These are phyloP conservation scores for Alsophila aescularia DNA, from an alignment of 2,888 invertebrate species.

Conservation along the genomic window DNA sequence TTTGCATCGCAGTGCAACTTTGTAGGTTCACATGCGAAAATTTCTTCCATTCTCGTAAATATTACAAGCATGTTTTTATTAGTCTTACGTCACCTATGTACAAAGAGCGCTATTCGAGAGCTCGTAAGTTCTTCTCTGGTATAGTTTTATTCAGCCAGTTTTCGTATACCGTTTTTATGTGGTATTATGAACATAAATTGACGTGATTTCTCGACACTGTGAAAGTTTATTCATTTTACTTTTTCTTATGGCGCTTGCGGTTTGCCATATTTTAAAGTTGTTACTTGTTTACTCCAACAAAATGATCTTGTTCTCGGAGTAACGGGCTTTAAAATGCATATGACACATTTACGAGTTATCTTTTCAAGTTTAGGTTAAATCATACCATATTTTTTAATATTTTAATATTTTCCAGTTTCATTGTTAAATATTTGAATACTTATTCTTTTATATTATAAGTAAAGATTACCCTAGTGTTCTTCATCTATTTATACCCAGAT, in stretches of 20 bases:
- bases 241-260: constrained; percentile 18
- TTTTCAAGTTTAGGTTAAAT: too few species aligned
- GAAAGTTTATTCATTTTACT: constrained; percentile 16
- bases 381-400: too few species aligned
- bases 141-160: constrained; percentile 8
- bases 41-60: constrained; percentile 6
- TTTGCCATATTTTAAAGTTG: constrained; percentile 6
- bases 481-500: too few species aligned
- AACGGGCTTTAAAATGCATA: too few species aligned
- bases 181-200: constrained; percentile 22
- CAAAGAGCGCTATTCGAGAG: neutral
- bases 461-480: too few species aligned
- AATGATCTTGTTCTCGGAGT: neutral
- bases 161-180: constrained; percentile 19
- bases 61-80: constrained; percentile 8
- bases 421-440: too few species aligned
- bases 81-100: constrained; percentile 18
- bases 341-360: too few species aligned
- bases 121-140: neutral
- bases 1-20: constrained; percentile 15
- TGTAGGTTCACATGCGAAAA: constrained; percentile 11
- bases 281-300: neutral
- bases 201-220: constrained; percentile 22
- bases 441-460: too few species aligned
- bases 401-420: too few species aligned